A percentile compares a stretch with the other conserved stretches of the same genome.
Evolutionary conservation across 2,113 vertebrate species (phyloP).

Genomic region (Eurypyga helias): DNA sequence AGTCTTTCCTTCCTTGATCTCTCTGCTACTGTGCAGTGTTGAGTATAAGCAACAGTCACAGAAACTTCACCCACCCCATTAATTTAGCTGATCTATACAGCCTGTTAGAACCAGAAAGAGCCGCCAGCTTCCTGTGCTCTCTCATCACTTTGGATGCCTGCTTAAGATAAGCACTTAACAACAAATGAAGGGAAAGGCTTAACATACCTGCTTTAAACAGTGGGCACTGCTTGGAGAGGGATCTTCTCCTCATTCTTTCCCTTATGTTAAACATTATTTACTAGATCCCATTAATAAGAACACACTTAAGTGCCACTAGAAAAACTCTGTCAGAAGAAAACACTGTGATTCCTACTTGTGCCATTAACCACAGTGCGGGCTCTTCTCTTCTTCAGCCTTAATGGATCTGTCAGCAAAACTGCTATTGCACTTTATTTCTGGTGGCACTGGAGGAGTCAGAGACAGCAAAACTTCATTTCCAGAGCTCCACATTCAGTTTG

Average conservation of each 20-base stretch:
- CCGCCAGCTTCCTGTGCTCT: background rate
- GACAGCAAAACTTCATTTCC: conserved; percentile 35
- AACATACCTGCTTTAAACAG: background rate
- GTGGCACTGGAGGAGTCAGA: background rate
- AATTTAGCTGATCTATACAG: background rate
- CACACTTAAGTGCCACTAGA: background rate
- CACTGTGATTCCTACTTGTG: background rate
- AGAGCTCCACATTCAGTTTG: conserved; percentile 37
- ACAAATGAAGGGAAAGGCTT: background rate
- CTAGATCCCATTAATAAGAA: background rate
- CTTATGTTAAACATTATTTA: background rate
- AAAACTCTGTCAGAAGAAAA: background rate
- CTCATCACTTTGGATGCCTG: background rate
- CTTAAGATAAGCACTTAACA: background rate
- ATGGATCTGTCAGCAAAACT: conserved; percentile 4
- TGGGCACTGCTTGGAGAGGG: background rate
- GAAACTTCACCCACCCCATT: background rate
- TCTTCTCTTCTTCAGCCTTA: background rate
- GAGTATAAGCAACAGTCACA: background rate
- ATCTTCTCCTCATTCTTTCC: background rate
- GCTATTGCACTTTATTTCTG: conserved; percentile 8
- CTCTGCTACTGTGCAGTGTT: background rate
- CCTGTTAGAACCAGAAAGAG: background rate
- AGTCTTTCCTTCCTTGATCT: background rate
- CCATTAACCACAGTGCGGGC: background rate